Conservation (phyloP, 64 coral and sea anemone genomes). For the Montipora cactus region DNA sequence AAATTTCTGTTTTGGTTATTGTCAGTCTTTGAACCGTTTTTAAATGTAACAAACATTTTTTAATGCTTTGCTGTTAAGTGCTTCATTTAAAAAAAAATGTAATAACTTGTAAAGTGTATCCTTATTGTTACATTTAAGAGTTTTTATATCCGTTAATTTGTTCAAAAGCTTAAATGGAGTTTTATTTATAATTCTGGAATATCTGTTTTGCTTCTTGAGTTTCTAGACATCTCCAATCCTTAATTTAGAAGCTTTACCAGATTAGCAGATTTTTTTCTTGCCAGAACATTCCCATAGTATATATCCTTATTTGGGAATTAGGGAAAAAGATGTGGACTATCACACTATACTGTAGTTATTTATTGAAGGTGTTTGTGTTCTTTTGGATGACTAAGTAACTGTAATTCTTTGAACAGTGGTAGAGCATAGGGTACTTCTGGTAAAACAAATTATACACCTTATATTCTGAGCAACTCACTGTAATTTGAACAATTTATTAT, state of each 20-base stretch:
- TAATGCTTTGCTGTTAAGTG: neutral
- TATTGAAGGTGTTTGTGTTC: neutral
- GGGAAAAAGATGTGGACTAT: neutral
- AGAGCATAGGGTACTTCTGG: neutral
- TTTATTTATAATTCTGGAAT: neutral
- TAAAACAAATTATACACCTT: neutral
- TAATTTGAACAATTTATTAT: too few relatives aligned
- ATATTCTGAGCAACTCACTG: too few relatives aligned
- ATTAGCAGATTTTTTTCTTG: neutral
- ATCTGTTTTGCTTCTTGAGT: neutral
- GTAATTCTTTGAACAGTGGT: neutral
- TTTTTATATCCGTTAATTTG: neutral
- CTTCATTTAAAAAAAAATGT: neutral
- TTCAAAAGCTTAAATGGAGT: neutral
- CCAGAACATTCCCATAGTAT: neutral
- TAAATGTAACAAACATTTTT: neutral
- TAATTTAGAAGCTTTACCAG: slow-evolving; percentile 3
- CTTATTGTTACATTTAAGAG: neutral
- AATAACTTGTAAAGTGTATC: neutral
- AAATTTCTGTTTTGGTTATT: neutral
- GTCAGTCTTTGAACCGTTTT: neutral
- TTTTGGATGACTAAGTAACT: neutral
- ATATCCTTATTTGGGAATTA: slow-evolving; percentile 27
- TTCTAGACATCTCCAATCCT: neutral
- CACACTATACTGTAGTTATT: neutral